Conservation (phyloP, 37 sponge, comb jelly and placozoan genomes). For the Ianthella basta region DNA sequence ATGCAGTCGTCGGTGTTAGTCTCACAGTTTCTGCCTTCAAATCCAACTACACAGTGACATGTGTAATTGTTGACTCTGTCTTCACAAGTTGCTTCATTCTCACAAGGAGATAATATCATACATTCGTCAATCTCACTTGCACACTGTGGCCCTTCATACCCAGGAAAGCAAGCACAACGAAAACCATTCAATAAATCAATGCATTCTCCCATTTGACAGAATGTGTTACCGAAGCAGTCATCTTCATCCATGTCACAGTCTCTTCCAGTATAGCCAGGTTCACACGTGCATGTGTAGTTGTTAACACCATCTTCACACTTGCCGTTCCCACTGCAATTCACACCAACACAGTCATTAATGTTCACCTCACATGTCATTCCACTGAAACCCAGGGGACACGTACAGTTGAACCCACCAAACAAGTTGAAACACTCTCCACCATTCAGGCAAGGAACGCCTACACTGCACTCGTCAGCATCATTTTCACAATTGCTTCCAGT, state of each 20-base stretch:
- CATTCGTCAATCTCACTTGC: conserved; percentile 62
- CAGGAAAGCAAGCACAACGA: conserved; percentile 43
- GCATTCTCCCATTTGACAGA: conserved; percentile 40
- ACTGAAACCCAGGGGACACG: conserved; percentile 6
- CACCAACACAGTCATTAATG: conserved; percentile 58
- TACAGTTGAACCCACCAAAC: not conserved
- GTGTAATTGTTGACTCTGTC: conserved; percentile 12
- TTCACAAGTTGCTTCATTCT: conserved; percentile 49
- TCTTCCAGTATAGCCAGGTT: conserved; percentile 48
- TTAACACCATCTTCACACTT: conserved; percentile 43
- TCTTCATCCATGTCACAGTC: conserved; percentile 41
- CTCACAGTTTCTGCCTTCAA: conserved; percentile 35
- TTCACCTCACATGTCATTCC: conserved; percentile 55
- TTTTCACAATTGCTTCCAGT: conserved; percentile 36
- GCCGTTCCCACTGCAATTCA: conserved; percentile 47
- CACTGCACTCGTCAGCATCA: conserved; percentile 27
- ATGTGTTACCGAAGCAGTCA: conserved; percentile 48
- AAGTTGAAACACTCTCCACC: conserved; percentile 1
- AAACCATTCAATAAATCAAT: conserved; percentile 25
- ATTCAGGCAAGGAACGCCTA: conserved; percentile 7
- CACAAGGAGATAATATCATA: conserved; percentile 37
- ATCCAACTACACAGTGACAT: conserved; percentile 39
- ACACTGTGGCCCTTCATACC: conserved; percentile 57
- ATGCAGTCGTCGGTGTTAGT: conserved; percentile 36
- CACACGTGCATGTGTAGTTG: conserved; percentile 40